Evolutionary conservation across 2,888 invertebrate species (phyloP), one percentile per base, ranked within the genome.

Genomic region (Palloptera scutellata): DNA sequence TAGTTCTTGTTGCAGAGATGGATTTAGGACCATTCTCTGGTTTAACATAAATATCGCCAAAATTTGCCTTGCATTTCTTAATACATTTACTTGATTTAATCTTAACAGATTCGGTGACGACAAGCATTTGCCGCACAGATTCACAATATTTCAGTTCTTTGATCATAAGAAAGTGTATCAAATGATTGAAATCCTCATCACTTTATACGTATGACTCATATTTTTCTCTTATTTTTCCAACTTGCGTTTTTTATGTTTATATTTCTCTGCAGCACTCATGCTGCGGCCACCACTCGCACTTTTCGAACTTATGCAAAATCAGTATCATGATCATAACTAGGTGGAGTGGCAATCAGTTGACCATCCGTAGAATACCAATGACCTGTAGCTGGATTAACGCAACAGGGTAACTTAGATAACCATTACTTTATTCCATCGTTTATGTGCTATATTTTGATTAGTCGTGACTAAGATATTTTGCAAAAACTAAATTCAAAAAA

Each of bases 21-120:
- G 77, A 80, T 69, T 81, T 79, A 1, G 79, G 80, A 75, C 80
- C 81, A 70, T 79, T 79, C 41, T 74, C 72, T 9, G 79, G 78
- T 58, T 77, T 74, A 13, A 78, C 70, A 69, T 79, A 81, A 70
- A 91, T 88, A 1, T 92, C 89, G 0, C 96, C 96, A 85, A 95
- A 97, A 85, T 96, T 96, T 30, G 91, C 91, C 98, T 98, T 98
- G 85, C 98, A 98, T 82, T 96, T 97, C 79, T 90, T 91, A 66
- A 98, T 95, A 84, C 95, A 98, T 85, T 96, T 97, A 83, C 93
- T 93, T 19, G 97, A 96, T 85, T 98, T 98, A 76, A 93, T 91
- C 77, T 96, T 95, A 9, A 98, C 97, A 67, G 81, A 81, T 64
- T 81, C 81, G 3, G 80, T 81, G n/a, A 82, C 81, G 58, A 81